Evolutionary conservation across 1,140 invertebrate species (phyloP), one percentile per base, ranked within the genome.

Genomic region (Zaprionus taronus): DNA sequence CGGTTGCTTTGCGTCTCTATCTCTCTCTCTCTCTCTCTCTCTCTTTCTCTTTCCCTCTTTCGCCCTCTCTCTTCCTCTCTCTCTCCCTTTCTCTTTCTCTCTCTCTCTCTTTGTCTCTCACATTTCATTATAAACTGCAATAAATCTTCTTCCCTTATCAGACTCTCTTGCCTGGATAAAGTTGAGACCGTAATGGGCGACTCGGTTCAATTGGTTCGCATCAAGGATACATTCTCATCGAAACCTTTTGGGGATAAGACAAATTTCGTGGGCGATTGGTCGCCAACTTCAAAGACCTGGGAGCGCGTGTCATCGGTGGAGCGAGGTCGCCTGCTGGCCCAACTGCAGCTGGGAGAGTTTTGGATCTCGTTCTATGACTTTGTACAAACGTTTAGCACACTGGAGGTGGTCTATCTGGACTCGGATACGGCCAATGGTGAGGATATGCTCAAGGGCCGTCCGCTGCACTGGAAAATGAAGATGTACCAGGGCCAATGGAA

Each of bases 301-400:
- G 96, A 97, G 53, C 95, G 96, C 65, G 94, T 97, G 6, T 94
- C 96, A 3, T 93, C 94, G 5, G 94, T 95, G 36, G 97, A 98
- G 91, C 94, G 95, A 51, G 96, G 97, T 74, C 94, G 96, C 51
- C 93, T 98, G 1, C 94, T 95, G 51, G 93, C 94, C 55, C 95
- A 96, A 77, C 94, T 95, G 84, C 93, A 94, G 9, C 95, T 96
- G 79, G 97, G 97, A 34, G 96, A 97, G 93, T 98, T 98, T 93
- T 98, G 97, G 96, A 97, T 98, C 93, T 95, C 96, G 0, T 97
- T 96, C 85, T 94, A 95, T 5, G 97, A 98, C 91, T 98, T 98
- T 83, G 94, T 97, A 34, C 95, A 96, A 85, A 96, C 96, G 0
- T 98, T 98, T 92, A 96, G 96, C 7, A 95, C 96, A 65, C 93